Base-by-base conservation (phyloP, 2,797 vertebrate species). In the Microctenopoma lineatum region DNA sequence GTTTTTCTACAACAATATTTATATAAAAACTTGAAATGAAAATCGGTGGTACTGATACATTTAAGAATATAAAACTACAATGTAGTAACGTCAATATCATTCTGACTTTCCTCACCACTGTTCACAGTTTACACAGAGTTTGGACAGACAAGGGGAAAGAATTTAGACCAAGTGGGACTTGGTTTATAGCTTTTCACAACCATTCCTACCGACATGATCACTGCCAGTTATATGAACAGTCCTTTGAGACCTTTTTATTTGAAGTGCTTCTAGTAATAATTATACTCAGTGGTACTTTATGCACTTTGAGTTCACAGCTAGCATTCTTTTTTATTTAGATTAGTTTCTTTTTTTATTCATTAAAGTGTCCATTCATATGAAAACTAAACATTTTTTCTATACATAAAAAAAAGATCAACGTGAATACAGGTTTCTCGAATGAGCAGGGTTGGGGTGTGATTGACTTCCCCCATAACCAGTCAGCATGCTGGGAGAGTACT, bases 401-500 rank as follows among this genome's bases (percentile, higher is more conserved):
- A 93, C 89, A 90, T 87, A 87, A 91, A 90, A 88, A 48, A 59
- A 62, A 88, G 80, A 85, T 95, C 90, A 95, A 92, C 92, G 93
- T 85, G 92, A 94, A 90, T 94, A 94, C 87, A 92, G 88, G 85
- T 94, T 95, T 87, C 93, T 94, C 73, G 93, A 93, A 90, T 93
- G 92, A 88, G 92, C 56, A 16, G 93, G 92, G 86, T 94, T 94
- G 83, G 92, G 89, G 86, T 92, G 94, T 91, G 93, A 93, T 93
- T 94, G 94, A 93, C 87, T 87, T 87, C 91, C 92, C 87, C 93
- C 93, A 12, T 94, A 95, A 89, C 92, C 94, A 90, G 93, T 95
- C 93, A 95, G 93, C 94, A 95, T 95, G 94, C 94, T 95, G 93
- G 94, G 94, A 93, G 94, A 95, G 90, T 95, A 95, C 94, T 95